phyloP scores from a whole-genome alignment of 2,888 invertebrate genomes.

The Cosmopolites sordidus region DNA sequence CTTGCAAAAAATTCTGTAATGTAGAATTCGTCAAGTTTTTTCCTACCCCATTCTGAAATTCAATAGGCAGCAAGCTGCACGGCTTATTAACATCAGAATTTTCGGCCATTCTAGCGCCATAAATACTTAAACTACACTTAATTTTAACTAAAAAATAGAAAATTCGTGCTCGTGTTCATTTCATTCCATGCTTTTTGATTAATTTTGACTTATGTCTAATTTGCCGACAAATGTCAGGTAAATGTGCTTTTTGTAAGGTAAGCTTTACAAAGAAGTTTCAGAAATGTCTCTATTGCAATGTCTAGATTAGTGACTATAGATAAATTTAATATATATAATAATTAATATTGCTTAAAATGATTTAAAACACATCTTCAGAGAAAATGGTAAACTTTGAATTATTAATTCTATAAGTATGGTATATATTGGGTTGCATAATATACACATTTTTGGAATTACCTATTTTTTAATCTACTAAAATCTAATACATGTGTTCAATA shows the following conservation, averaged over 20 bases:
- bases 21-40: conserved; percentile 11
- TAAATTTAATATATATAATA: no score
- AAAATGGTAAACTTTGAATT: no score
- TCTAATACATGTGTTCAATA: no score
- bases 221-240: conserved; percentile 13
- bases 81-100: conserved; percentile 3
- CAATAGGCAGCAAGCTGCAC: conserved; percentile 12
- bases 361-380: no score
- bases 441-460: no score
- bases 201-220: conserved; percentile 13
- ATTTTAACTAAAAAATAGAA: conserved; percentile 16
- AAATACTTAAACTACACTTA: conserved; percentile 10
- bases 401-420: no score
- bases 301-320: no score
- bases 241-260: background rate
- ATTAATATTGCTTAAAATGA: no score
- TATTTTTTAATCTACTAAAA: no score
- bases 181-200: conserved; percentile 17
- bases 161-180: conserved; percentile 14
- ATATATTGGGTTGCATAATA: no score
- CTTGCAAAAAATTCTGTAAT: conserved; percentile 14
- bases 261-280: no score
- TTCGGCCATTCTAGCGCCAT: conserved; percentile 14
- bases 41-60: conserved; percentile 11
- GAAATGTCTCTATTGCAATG: no score